These are phyloP conservation scores for Neogale vison DNA, from an alignment of 2,113 vertebrate genomes.

Conservation along the genomic window DNA sequence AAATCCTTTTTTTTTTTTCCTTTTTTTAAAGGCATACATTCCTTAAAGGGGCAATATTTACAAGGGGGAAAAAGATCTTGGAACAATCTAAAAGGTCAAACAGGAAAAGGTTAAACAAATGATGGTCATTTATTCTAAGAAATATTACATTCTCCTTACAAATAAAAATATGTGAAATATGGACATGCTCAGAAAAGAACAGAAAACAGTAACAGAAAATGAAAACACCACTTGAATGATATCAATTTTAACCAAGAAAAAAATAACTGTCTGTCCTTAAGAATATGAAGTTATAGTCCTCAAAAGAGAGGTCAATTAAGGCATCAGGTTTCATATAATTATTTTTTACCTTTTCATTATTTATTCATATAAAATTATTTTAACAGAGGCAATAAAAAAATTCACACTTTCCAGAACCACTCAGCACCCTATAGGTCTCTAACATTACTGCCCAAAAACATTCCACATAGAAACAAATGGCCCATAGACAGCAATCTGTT, in stretches of 20 bases:
- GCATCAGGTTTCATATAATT: background rate
- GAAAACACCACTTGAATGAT: background rate
- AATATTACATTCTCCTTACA: background rate
- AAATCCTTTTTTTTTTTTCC: background rate
- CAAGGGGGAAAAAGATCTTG: background rate
- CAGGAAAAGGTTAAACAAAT: conserved; percentile 1
- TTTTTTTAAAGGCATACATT: background rate
- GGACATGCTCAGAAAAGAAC: background rate
- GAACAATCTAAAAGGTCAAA: conserved; percentile 37
- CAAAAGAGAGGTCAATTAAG: background rate
- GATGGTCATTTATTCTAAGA: background rate
- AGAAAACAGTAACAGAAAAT: conserved; percentile 7
- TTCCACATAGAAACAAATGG: background rate
- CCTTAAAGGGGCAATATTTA: background rate
- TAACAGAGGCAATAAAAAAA: background rate
- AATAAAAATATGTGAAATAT: conserved; percentile 29
- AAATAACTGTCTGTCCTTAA: background rate
- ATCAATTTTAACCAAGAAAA: conserved; percentile 34
- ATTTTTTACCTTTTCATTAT: conserved; percentile 4
- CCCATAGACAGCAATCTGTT: background rate
- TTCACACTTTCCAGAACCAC: background rate
- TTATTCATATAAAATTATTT: conserved; percentile 38
- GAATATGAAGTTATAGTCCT: background rate
- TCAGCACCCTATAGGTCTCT: background rate
- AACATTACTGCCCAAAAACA: background rate